phyloP scores from a whole-genome alignment of 2,888 invertebrate species.

The Rhimphoctona megacephalus region DNA sequence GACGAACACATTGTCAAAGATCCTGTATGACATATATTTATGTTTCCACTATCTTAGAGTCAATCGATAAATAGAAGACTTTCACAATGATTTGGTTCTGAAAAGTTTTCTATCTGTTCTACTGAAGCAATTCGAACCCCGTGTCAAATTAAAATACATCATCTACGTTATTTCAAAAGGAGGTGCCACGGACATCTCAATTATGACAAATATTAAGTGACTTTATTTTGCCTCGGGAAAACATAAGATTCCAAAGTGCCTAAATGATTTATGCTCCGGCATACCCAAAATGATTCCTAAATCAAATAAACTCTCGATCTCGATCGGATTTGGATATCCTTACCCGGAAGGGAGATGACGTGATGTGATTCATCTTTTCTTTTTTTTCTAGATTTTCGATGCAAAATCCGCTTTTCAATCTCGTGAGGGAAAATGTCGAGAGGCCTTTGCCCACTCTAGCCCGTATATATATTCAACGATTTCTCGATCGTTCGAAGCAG shows the following conservation, averaged over 20 bases:
- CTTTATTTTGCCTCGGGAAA: constrained; percentile 6
- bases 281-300: constrained; percentile 62
- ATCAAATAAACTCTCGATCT: constrained; percentile 61
- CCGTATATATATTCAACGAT: constrained; percentile 54
- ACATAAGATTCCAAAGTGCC: constrained; percentile 11
- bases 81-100: not conserved
- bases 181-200: not conserved
- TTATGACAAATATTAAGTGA: constrained; percentile 38
- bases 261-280: constrained; percentile 41
- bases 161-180: not conserved
- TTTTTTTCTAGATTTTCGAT: constrained; percentile 60
- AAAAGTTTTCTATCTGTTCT: not conserved
- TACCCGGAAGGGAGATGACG: constrained; percentile 50
- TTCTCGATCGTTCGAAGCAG: constrained; percentile 62
- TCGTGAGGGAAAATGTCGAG: constrained; percentile 60
- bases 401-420: constrained; percentile 66
- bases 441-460: constrained; percentile 33
- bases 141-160: constrained; percentile 1
- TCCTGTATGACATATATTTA: not conserved
- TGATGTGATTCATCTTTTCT: constrained; percentile 61
- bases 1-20: not conserved
- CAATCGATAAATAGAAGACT: not conserved
- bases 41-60: not conserved
- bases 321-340: constrained; percentile 64
- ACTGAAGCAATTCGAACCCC: not conserved